Evolutionary conservation across 2,797 vertebrate species (phyloP).

Genomic region (Chaenodraco wilsoni): DNA sequence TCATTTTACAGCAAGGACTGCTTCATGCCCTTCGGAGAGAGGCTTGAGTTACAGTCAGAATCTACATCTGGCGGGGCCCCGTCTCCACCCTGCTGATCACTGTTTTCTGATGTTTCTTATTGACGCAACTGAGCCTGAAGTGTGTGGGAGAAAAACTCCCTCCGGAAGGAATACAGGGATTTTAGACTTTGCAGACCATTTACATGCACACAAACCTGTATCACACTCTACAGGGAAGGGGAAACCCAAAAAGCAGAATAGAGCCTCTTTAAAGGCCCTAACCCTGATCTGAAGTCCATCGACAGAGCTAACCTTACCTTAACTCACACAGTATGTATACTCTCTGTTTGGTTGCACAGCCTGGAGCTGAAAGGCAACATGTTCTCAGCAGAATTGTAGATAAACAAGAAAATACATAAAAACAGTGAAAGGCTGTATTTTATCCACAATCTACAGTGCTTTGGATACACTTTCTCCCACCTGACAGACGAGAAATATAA

Average conservation of each 20-base stretch:
- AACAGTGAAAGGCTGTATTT: not conserved
- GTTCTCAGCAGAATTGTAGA: not conserved
- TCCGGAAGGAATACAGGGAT: no score
- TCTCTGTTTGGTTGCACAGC: not conserved
- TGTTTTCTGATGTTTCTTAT: not conserved
- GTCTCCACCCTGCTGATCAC: slow-evolving; percentile 5
- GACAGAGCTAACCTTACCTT: no score
- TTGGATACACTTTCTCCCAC: slow-evolving; percentile 3
- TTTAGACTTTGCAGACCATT: no score
- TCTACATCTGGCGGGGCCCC: not conserved
- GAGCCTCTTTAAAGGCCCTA: no score
- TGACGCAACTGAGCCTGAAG: not conserved
- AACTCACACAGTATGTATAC: not conserved
- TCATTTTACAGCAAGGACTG: not conserved
- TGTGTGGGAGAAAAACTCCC: no score
- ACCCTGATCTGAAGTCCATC: no score
- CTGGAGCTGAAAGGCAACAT: not conserved
- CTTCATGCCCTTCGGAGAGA: not conserved
- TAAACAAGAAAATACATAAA: slow-evolving; percentile 12
- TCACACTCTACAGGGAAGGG: no score
- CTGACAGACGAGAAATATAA: slow-evolving; percentile 30
- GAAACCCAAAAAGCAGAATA: no score
- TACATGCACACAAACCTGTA: no score
- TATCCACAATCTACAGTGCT: not conserved
- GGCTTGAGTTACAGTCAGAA: not conserved